Percentiles rank a stretch among this genome's conserved stretches.
phyloP scores from a whole-genome alignment of 2,113 vertebrate genomes.

The Megaceryle torquata region DNA sequence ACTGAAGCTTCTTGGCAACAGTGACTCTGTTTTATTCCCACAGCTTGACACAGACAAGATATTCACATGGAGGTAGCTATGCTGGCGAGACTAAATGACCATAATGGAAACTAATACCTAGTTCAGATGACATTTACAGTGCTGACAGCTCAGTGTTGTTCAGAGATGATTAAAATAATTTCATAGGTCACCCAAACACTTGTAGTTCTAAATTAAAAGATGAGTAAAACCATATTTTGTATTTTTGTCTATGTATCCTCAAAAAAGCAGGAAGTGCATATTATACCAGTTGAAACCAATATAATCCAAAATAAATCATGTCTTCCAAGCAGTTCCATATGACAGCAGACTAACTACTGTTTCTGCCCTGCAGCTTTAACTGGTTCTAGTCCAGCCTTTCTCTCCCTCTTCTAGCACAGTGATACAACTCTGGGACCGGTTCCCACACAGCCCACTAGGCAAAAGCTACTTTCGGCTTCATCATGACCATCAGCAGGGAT shows the following conservation, averaged over 20 bases:
- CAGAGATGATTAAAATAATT: conserved; percentile 35
- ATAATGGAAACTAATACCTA: conserved; percentile 12
- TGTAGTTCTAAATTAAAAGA: conserved; percentile 40
- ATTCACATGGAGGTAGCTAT: not conserved
- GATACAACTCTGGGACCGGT: not conserved
- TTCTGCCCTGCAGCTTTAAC: not conserved
- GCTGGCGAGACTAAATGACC: conserved; percentile 12
- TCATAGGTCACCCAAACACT: conserved; percentile 26
- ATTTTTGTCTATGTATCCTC: not conserved
- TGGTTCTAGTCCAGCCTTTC: not conserved
- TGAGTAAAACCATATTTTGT: conserved; percentile 31
- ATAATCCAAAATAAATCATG: conserved; percentile 45
- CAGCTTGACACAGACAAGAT: not conserved
- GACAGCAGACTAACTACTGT: not conserved
- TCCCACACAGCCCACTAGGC: not conserved
- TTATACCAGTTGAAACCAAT: conserved; percentile 27
- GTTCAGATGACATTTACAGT: not conserved
- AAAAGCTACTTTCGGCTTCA: not conserved
- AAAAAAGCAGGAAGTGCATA: conserved; percentile 24
- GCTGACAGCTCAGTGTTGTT: conserved; percentile 17
- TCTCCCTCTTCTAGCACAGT: not conserved
- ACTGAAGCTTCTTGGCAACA: not conserved
- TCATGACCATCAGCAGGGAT: not conserved
- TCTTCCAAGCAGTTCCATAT: conserved; percentile 40
- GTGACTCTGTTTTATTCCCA: not conserved